Base-by-base conservation (phyloP, 2,888 invertebrate species). In the Leucophenga montana region DNA sequence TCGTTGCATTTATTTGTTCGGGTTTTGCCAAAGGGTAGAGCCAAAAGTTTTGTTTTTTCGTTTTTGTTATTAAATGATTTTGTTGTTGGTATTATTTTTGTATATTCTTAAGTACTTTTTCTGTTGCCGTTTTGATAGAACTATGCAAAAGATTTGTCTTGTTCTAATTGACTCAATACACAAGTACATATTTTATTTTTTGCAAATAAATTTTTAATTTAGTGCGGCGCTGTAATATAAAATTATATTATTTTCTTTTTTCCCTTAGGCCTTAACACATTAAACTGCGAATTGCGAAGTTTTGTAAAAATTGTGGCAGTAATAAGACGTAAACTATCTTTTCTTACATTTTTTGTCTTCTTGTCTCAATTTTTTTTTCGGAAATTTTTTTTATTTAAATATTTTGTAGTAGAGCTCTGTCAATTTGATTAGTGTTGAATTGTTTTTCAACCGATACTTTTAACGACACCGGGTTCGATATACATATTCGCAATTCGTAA, bases 101-200 rank as follows among this genome's bases (percentile, higher is more conserved):
- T 39, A 53, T 64, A 20, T 48, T 27, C 18, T 64, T 27, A 46
- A 48, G 64, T 64, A 64, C 48, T n/a, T 48, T 8, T 48, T 74
- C 72, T 64, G 68, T 76, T 56, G 65, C 62, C 66, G 22, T 68
- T 56, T 66, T 64, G 39, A 13, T 27, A 27, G 9, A 22, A 22
- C 22, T 20, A 18, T 62, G 62, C 69, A 69, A 69, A 71, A 67
- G 64, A 68, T 67, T 69, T 27, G 31, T 68, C 71, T 74, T 76
- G 71, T 73, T 70, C 71, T 82, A 83, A 83, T 80, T 80, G 80
- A 83, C 80, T 72, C 75, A 61, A 59, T 50, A 46, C 66, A 69
- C 61, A 77, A 74, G n/a, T 69, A 70, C 73, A 71, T 77, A 73
- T 59, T 59, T 20, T 62, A 44, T 39, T 65, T 64, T 46, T 9